Evolutionary conservation across 2,113 vertebrate species (phyloP), one percentile per base, ranked within the genome.

Genomic region (Apodemus sylvaticus): DNA sequence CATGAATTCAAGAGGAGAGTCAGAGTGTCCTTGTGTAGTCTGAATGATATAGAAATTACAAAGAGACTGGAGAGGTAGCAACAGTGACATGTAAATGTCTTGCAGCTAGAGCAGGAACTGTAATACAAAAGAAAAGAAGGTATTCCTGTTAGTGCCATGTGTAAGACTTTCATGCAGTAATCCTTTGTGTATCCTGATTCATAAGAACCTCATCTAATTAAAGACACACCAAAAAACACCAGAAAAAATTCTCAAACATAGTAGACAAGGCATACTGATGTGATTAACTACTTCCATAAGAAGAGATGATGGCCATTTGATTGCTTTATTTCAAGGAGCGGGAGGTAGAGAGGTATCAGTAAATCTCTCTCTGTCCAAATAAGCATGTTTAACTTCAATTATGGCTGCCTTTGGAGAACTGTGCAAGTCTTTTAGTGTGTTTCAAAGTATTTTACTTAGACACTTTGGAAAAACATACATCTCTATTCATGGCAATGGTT

Each of bases 401-500:
- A 99, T 98, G 97, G 98, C 98, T 99, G 99, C 98, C 99, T 99
- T 98, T 98, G 98, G 98, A 99, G 98, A 99, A 99, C 99, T 99
- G 98, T 98, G 98, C 98, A 96, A 98, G 98, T 98, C 98, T 99
- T 99, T 99, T 98, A 98, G 86, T 97, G 55, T 87, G 98, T 97
- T 98, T 99, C 98, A 98, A 99, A 99, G 98, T 99, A 99, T 99
- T 99, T 99, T 99, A 98, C 99, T 99, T 99, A 98, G 99, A 98
- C 98, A 98, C 98, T 99, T 98, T 99, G 98, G 99, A 99, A 99
- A 99, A 99, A 99, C 98, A 99, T 98, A 99, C 99, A 99, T 99
- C 98, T 98, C 99, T 98, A 99, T 99, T 99, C 99, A 99, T 99
- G 98, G 98, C 98, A 98, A 98, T 98, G 98, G 98, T 99, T 99